A percentile compares a stretch with the other conserved stretches of the same genome.
Conservation (phyloP, 2,888 invertebrate genomes). For the Drosophila colorata region DNA sequence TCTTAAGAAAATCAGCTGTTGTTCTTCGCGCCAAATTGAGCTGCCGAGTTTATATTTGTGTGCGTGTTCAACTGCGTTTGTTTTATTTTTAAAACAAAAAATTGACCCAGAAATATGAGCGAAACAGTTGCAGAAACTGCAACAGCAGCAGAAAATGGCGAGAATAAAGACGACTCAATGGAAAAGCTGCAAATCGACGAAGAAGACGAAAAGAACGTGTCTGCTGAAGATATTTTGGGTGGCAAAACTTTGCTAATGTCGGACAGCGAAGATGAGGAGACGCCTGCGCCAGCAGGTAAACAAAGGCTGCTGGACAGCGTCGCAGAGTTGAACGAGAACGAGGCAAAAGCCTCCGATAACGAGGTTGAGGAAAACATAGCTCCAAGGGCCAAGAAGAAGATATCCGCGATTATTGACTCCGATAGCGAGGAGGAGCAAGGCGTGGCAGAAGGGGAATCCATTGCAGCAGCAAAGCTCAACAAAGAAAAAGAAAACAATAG, state of each 20-base stretch:
- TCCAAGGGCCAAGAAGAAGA: constrained; percentile 28
- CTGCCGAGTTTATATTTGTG: constrained; percentile 23
- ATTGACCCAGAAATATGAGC: constrained; percentile 72
- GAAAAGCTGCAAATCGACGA: constrained; percentile 61
- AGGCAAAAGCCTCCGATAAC: background rate
- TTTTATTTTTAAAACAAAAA: constrained; percentile 28
- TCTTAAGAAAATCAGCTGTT: constrained; percentile 34
- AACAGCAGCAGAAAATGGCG: constrained; percentile 59
- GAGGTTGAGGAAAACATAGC: background rate
- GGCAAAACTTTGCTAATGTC: constrained; percentile 78
- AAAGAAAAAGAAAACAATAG: background rate
- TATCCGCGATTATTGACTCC: constrained; percentile 35
- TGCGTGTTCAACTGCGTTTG: constrained; percentile 50
- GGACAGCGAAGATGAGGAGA: constrained; percentile 73
- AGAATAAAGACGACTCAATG: constrained; percentile 60
- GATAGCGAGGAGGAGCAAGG: constrained; percentile 29
- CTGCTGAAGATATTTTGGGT: constrained; percentile 79
- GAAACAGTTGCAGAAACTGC: constrained; percentile 61
- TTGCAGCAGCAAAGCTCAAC: background rate
- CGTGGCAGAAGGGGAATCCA: background rate
- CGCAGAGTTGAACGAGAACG: constrained; percentile 30
- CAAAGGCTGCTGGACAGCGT: constrained; percentile 61
- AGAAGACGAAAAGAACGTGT: constrained; percentile 69
- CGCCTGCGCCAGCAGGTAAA: constrained; percentile 13
- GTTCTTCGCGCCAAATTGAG: constrained; percentile 71